Percentiles rank a stretch among this genome's conserved stretches.
phyloP scores from a whole-genome alignment of 1,140 invertebrate species.

The Drosophila yakuba region DNA sequence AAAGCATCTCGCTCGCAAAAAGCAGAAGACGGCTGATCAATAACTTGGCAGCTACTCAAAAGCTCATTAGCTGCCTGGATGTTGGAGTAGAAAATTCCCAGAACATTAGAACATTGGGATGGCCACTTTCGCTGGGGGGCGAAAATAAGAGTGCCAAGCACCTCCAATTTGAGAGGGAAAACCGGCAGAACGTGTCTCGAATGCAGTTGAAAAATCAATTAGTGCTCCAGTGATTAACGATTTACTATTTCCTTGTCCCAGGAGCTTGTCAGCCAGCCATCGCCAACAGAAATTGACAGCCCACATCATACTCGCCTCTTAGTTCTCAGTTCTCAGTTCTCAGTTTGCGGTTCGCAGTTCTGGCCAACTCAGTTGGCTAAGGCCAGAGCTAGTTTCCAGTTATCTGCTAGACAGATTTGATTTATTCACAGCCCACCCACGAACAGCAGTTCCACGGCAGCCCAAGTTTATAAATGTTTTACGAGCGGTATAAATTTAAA shows the following conservation, averaged over 20 bases:
- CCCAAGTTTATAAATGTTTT: constrained; percentile 59
- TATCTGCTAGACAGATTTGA: constrained; percentile 73
- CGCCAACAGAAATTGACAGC: constrained; percentile 66
- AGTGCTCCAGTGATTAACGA: constrained; percentile 70
- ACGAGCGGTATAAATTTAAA: constrained; percentile 53
- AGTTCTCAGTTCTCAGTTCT: neutral
- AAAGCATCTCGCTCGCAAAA: constrained; percentile 22
- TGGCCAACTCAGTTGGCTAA: constrained; percentile 20
- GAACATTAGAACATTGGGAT: constrained; percentile 33
- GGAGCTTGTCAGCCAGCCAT: constrained; percentile 25
- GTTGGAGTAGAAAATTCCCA: constrained; percentile 33
- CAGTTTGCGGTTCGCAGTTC: constrained; percentile 7
- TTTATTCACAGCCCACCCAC: constrained; percentile 73
- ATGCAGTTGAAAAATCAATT: constrained; percentile 73
- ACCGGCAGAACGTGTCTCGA: constrained; percentile 34
- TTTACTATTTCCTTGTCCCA: constrained; percentile 58
- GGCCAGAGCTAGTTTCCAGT: constrained; percentile 47
- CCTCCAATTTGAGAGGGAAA: constrained; percentile 51
- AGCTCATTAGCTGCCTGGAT: constrained; percentile 56
- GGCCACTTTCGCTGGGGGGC: constrained; percentile 65
- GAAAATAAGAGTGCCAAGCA: constrained; percentile 77
- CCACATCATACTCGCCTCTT: constrained; percentile 44
- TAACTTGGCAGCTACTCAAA: constrained; percentile 75
- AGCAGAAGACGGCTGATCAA: constrained; percentile 50
- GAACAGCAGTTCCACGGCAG: constrained; percentile 28